These are phyloP conservation scores for Leguminivora glycinivorella DNA, from an alignment of 1,140 invertebrate species.

Conservation along the genomic window DNA sequence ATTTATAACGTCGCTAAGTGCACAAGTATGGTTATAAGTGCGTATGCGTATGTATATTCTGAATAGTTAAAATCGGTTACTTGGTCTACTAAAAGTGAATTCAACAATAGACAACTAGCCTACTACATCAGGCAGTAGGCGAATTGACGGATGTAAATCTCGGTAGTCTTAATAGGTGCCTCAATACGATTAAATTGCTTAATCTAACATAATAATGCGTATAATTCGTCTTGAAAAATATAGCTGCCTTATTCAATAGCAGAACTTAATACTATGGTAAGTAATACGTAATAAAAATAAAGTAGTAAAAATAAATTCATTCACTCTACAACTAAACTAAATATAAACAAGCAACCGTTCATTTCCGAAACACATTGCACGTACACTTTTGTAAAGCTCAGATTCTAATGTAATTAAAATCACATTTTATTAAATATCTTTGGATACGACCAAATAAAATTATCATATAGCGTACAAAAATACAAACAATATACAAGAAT, in stretches of 20 bases:
- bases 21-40: too few species aligned
- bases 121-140: too few species aligned
- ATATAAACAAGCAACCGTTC: conserved; percentile 62
- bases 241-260: conserved; percentile 18
- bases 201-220: conserved; percentile 5
- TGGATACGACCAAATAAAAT: conserved; percentile 75
- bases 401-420: conserved; percentile 68
- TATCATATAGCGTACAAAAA: conserved; percentile 71
- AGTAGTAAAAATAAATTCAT: conserved; percentile 11
- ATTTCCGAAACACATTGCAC: conserved; percentile 57
- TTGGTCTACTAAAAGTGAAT: too few species aligned
- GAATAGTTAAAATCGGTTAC: too few species aligned
- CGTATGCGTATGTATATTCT: too few species aligned
- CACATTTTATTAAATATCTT: conserved; percentile 78
- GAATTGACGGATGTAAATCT: too few species aligned
- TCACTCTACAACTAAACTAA: conserved; percentile 40
- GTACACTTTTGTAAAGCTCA: conserved; percentile 72
- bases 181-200: not conserved
- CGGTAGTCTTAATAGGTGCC: not conserved
- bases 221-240: conserved; percentile 15
- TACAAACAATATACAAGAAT: conserved; percentile 75
- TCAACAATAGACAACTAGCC: too few species aligned
- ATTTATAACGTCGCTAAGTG: too few species aligned
- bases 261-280: conserved; percentile 2
- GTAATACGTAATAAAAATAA: conserved; percentile 14